Percentiles rank a stretch among this genome's conserved stretches.
phyloP scores from a whole-genome alignment of 2,797 vertebrate species.

The Acanthornis magna region DNA sequence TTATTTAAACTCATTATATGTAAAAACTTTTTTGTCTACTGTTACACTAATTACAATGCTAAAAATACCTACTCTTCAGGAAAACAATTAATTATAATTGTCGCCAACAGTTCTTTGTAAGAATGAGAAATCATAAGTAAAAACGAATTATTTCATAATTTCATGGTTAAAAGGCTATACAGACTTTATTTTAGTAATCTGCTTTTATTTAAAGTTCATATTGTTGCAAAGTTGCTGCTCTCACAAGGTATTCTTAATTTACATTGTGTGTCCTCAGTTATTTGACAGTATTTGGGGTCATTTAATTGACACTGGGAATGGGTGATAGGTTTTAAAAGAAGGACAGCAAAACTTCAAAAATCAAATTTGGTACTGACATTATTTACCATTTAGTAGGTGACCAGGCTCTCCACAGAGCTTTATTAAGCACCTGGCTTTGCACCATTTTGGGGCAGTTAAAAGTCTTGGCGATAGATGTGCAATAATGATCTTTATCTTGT shows the following conservation, averaged over 20 bases:
- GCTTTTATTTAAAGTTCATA: not conserved
- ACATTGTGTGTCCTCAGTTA: not conserved
- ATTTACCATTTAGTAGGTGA: not conserved
- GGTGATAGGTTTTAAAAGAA: not conserved
- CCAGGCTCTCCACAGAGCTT: not conserved
- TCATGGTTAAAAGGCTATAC: not conserved
- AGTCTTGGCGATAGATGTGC: not conserved
- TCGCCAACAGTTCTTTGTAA: not conserved
- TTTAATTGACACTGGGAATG: not conserved
- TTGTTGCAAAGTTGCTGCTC: conserved; percentile 5
- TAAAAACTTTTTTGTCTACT: conserved; percentile 7
- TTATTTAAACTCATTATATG: conserved; percentile 18
- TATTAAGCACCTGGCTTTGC: not conserved
- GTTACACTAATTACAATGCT: not conserved
- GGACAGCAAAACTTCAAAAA: not conserved
- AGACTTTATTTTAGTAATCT: conserved; percentile 8
- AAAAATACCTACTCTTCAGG: not conserved
- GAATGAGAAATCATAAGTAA: conserved; percentile 3
- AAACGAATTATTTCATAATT: not conserved
- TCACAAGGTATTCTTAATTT: not conserved
- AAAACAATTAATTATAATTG: conserved; percentile 4
- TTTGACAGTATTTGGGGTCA: not conserved
- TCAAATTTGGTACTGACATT: not conserved
- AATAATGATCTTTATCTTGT: not conserved
- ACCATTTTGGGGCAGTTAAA: not conserved